Conservation (phyloP, 2,888 invertebrate genomes). For the Miltochrista miniata region DNA sequence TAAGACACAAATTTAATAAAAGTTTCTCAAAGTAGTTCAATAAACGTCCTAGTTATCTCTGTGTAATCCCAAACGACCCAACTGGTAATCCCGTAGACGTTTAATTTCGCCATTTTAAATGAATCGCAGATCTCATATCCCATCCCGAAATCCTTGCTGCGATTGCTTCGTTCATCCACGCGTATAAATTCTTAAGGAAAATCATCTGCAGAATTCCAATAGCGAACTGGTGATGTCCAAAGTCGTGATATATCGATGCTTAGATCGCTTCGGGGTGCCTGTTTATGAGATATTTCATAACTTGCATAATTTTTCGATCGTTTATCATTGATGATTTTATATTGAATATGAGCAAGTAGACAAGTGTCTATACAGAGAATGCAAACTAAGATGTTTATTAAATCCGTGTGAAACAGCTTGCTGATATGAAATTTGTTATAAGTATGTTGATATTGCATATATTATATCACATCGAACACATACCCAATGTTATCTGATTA, state of each 20-base stretch:
- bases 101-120: slow-evolving; percentile 73
- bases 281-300: slow-evolving; percentile 81
- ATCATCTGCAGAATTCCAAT: slow-evolving; percentile 76
- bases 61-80: slow-evolving; percentile 61
- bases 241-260: slow-evolving; percentile 75
- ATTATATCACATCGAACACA: no score
- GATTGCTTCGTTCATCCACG: slow-evolving; percentile 52
- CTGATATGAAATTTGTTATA: background rate
- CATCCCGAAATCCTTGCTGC: slow-evolving; percentile 53
- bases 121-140: slow-evolving; percentile 65
- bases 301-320: slow-evolving; percentile 47
- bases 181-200: slow-evolving; percentile 68
- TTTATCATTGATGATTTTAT: slow-evolving; percentile 59
- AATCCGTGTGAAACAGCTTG: background rate
- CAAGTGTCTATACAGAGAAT: no score
- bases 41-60: slow-evolving; percentile 63
- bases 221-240: slow-evolving; percentile 72
- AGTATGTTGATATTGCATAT: no score
- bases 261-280: slow-evolving; percentile 57
- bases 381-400: no score
- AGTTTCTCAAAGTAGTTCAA: slow-evolving; percentile 58
- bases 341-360: no score
- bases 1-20: slow-evolving; percentile 56
- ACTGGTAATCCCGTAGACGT: slow-evolving; percentile 65
- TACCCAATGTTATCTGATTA: no score